Conservation (phyloP, 2,113 vertebrate species). For the Tragelaphus imberbis region DNA sequence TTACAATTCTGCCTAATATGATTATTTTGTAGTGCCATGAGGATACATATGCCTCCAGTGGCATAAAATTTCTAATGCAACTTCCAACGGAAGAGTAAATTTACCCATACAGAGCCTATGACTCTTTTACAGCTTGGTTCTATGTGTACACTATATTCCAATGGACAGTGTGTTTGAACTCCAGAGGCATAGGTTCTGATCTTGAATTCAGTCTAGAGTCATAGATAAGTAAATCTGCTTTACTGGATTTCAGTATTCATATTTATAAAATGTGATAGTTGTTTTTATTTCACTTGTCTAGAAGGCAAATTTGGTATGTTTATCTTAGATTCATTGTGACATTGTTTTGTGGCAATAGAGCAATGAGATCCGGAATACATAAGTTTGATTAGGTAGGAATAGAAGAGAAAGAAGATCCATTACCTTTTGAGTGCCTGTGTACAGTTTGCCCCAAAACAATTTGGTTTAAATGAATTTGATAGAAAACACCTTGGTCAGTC, state of each 20-base stretch:
- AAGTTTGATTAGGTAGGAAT: not conserved
- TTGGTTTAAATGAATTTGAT: not conserved
- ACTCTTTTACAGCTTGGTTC: not conserved
- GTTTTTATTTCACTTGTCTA: not conserved
- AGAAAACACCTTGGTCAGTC: not conserved
- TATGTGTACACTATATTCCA: not conserved
- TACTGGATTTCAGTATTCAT: not conserved
- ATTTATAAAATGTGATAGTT: not conserved
- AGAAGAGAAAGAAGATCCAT: not conserved
- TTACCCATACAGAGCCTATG: not conserved
- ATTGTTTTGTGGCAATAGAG: not conserved
- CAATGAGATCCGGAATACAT: not conserved
- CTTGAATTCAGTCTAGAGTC: not conserved
- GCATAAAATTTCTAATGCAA: not conserved
- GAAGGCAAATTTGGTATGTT: not conserved
- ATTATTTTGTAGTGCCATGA: not conserved
- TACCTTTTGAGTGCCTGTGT: not conserved
- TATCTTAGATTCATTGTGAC: not conserved
- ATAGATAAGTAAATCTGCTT: not conserved
- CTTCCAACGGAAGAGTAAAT: not conserved
- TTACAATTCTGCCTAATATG: conserved; percentile 32
- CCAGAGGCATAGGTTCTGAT: not conserved
- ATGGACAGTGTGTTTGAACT: not conserved
- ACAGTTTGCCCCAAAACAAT: not conserved
- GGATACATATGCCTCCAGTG: conserved; percentile 7